Base-by-base conservation (phyloP, 1,140 invertebrate species). In the Trichonephila clavata region DNA sequence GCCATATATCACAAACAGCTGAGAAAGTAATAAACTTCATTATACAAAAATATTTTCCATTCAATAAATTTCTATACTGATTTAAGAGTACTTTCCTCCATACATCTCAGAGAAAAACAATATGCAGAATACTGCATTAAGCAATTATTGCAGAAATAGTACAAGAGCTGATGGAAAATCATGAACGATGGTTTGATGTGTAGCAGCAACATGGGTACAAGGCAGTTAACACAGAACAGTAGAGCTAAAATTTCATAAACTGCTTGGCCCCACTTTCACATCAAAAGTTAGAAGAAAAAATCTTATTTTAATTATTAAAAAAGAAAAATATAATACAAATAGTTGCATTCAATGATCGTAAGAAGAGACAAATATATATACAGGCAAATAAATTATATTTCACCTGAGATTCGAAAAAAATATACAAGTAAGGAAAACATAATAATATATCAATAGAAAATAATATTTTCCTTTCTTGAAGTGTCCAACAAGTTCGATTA, bases 351-450 rank as follows among this genome's bases (percentile, higher is more conserved):
- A 50, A 32, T 83, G 50, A n/a, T 57, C 7, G 21, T 50, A 57
- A 59, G 21, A 50, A 57, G 50, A 57, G 24, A 77, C 13, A 57
- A 16, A 24, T 83, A 59, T 57, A 59, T 57, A 83, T 50, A 83
- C 81, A 83, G 71, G 71, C 32, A 77, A 77, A 77, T 77, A 77
- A 77, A 77, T 77, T 32, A 77, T 77, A 77, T 24, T 77, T 27
- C 27, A 77, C 71, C 71, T 77, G 71, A 77, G 71, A 77, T 77
- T 77, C 71, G 14, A 77, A 77, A 77, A 68, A 50, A 50, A 50
- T 50, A 50, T 50, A 50, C 50, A 50, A 50, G 50, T 50, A 50
- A 50, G 50, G 50, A 50, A 50, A 50, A 50, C 7, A 39, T 39
- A 50, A 50, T 50, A 10, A 50, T 4, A 20, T 20, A 32, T 39